Evolutionary conservation across 1,140 invertebrate genomes (phyloP).

Genomic region (Radopholus similis): DNA sequence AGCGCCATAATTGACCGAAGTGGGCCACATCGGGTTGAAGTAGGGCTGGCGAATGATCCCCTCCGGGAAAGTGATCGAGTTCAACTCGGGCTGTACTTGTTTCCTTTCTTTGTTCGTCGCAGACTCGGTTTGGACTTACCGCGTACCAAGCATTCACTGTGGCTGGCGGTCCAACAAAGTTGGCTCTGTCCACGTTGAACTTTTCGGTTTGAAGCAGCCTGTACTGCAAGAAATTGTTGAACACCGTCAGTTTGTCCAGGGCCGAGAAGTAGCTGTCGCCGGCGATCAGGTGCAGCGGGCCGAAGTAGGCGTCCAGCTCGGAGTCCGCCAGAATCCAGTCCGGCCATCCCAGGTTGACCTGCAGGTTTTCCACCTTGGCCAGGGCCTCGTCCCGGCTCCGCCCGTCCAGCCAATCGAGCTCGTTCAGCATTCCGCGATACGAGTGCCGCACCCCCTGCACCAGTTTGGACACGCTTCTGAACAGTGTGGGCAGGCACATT

Average conservation of each 20-base stretch:
- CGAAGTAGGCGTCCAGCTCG: background rate
- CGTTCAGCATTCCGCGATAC: conserved; percentile 40
- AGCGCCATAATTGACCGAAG: conserved; percentile 65
- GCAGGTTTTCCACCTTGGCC: background rate
- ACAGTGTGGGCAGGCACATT: background rate
- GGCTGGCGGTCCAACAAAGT: conserved; percentile 62
- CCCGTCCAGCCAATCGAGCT: conserved; percentile 58
- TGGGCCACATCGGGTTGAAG: conserved; percentile 65
- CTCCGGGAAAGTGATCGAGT: conserved; percentile 51
- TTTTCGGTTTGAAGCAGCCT: conserved; percentile 62
- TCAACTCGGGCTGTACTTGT: conserved; percentile 24
- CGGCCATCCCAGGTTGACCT: background rate
- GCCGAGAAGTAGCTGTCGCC: conserved; percentile 20
- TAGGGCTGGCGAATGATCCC: conserved; percentile 64
- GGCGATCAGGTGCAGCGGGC: conserved; percentile 59
- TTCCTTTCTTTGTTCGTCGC: conserved; percentile 62
- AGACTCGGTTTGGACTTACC: conserved; percentile 68
- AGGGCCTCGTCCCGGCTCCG: background rate
- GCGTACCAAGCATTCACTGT: conserved; percentile 69
- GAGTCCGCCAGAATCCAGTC: background rate
- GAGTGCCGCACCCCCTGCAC: conserved; percentile 8
- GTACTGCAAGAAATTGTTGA: conserved; percentile 45
- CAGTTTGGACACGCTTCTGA: conserved; percentile 7
- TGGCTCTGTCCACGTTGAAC: conserved; percentile 61
- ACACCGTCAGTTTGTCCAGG: conserved; percentile 15